Conservation (phyloP, 2,797 vertebrate species). For the Stomatorhinus walkeri region DNA sequence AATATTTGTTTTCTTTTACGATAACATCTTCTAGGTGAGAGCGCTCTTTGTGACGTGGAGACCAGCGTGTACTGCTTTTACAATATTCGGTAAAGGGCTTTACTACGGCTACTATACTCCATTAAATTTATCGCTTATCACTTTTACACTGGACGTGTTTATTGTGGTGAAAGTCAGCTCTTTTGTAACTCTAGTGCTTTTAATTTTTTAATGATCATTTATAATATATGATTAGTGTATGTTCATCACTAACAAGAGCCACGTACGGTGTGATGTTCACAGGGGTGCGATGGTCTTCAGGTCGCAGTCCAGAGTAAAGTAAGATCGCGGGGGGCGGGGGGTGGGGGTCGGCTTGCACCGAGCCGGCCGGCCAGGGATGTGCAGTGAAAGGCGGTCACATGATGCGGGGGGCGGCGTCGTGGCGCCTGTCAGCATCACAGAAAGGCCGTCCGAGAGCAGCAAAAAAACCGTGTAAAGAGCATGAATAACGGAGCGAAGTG, state of each 20-base stretch:
- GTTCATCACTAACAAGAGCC: background rate
- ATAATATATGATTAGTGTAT: background rate
- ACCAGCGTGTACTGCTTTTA: background rate
- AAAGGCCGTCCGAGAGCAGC: constrained; percentile 51
- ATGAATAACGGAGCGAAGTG: constrained; percentile 66
- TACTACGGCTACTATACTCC: background rate
- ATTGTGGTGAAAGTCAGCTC: background rate
- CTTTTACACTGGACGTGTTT: background rate
- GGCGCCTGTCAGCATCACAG: constrained; percentile 41
- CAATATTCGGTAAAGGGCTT: background rate
- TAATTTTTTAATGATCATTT: background rate
- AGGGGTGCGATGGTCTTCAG: background rate
- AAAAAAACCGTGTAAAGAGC: constrained; percentile 39
- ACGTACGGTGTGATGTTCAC: background rate
- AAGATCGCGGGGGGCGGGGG: background rate
- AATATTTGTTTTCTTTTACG: background rate
- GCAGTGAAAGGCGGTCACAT: constrained; percentile 49
- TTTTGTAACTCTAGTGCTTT: background rate
- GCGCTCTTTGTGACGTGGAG: background rate
- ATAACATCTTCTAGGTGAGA: background rate
- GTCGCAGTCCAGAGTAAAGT: background rate
- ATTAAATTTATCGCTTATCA: background rate
- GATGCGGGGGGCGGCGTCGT: constrained; percentile 56
- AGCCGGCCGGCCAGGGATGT: background rate
- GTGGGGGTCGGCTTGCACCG: background rate